phyloP scores from a whole-genome alignment of 2,797 vertebrate species.

The Spinus olivaceus region DNA sequence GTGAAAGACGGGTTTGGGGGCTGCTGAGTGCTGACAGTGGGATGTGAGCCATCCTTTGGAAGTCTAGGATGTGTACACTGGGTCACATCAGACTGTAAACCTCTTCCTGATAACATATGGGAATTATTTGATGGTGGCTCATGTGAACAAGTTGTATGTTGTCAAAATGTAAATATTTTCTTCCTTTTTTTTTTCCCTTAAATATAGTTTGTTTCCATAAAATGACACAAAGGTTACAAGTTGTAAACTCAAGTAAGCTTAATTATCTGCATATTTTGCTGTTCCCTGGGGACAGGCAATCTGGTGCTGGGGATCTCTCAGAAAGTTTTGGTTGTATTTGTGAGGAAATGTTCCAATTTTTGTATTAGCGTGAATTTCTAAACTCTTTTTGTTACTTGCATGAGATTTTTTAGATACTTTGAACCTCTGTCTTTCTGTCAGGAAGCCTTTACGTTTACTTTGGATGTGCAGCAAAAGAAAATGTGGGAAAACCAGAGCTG shows the following conservation, averaged over 20 bases:
- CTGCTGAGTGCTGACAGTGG: neutral
- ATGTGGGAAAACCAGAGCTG: neutral
- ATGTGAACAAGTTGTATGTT: slow-evolving; percentile 26
- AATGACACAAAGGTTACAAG: slow-evolving; percentile 22
- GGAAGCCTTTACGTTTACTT: neutral
- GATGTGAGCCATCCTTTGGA: neutral
- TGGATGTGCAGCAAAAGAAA: neutral
- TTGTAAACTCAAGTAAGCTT: slow-evolving; percentile 40
- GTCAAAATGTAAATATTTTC: slow-evolving; percentile 58
- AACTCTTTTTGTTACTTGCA: neutral
- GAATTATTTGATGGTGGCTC: slow-evolving; percentile 1
- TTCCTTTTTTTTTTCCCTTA: neutral
- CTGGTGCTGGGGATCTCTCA: slow-evolving; percentile 21
- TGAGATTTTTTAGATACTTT: neutral
- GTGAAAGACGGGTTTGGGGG: neutral
- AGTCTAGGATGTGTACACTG: neutral
- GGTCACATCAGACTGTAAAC: slow-evolving; percentile 11
- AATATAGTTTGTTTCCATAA: slow-evolving; percentile 50
- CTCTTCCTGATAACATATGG: slow-evolving; percentile 39
- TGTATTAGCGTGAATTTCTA: neutral
- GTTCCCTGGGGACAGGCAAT: slow-evolving; percentile 46
- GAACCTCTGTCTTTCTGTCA: neutral
- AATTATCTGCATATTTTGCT: slow-evolving; percentile 52
- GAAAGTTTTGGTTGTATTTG: slow-evolving; percentile 34
- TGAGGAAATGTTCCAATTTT: slow-evolving; percentile 5